Percentiles rank a stretch among this genome's conserved stretches.
phyloP scores from a whole-genome alignment of 2,888 invertebrate genomes.

The Perizoma flavofasciatum region DNA sequence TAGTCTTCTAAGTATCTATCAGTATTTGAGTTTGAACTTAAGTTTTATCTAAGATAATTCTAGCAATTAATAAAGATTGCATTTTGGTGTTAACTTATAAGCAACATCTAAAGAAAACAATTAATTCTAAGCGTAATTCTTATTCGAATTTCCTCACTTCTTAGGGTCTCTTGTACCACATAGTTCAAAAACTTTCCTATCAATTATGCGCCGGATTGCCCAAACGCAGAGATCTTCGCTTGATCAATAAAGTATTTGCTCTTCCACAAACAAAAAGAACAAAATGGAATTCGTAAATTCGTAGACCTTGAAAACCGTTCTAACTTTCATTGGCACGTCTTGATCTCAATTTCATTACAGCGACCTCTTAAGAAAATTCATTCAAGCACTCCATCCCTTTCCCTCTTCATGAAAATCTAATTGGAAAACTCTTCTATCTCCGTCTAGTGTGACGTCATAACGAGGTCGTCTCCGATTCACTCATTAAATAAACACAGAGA shows the following conservation, averaged over 20 bases:
- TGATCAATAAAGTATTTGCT: constrained; percentile 3
- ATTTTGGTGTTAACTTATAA: too few relatives aligned
- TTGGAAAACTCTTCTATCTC: constrained; percentile 48
- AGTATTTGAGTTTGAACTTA: too few relatives aligned
- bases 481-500: constrained; percentile 81
- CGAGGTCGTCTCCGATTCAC: constrained; percentile 78
- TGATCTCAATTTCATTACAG: constrained; percentile 65
- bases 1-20: too few relatives aligned
- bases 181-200: too few relatives aligned
- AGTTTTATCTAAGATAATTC: too few relatives aligned
- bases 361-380: constrained; percentile 71
- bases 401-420: constrained; percentile 36
- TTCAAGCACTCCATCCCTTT: constrained; percentile 62
- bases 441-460: constrained; percentile 76
- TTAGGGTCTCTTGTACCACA: too few relatives aligned
- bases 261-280: constrained; percentile 30
- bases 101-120: too few relatives aligned
- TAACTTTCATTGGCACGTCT: constrained; percentile 51
- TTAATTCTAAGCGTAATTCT: too few relatives aligned
- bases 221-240: too few relatives aligned
- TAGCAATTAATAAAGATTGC: too few relatives aligned
- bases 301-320: constrained; percentile 32
- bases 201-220: too few relatives aligned
- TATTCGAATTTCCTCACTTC: too few relatives aligned
- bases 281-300: background rate